These are phyloP conservation scores for Thamnophis sirtalis DNA, from an alignment of 2,113 vertebrate genomes.

Conservation along the genomic window DNA sequence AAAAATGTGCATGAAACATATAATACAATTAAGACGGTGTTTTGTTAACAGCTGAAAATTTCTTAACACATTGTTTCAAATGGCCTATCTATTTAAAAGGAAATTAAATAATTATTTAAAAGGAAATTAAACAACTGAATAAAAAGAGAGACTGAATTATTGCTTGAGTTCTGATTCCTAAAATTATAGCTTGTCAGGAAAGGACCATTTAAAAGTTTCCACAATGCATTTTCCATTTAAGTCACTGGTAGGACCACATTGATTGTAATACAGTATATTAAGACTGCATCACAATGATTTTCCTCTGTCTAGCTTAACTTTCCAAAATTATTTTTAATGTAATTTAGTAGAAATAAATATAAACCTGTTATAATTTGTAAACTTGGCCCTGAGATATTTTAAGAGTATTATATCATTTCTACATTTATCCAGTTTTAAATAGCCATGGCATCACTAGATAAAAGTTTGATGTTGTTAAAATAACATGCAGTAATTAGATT, in stretches of 20 bases:
- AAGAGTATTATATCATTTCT: slow-evolving; percentile 54
- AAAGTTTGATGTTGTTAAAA: slow-evolving; percentile 31
- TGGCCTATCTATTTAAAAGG: not conserved
- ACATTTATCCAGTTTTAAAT: slow-evolving; percentile 40
- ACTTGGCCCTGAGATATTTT: slow-evolving; percentile 75
- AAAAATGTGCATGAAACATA: not conserved
- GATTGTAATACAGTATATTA: not conserved
- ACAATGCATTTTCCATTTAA: not conserved
- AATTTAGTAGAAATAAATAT: slow-evolving; percentile 64
- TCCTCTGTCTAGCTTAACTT: not conserved
- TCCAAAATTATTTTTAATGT: slow-evolving; percentile 15
- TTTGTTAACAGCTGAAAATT: not conserved
- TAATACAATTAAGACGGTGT: not conserved
- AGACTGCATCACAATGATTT: not conserved
- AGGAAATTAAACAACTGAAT: slow-evolving; percentile 5
- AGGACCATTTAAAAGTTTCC: slow-evolving; percentile 20
- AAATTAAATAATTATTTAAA: not conserved
- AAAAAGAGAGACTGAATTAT: slow-evolving; percentile 13
- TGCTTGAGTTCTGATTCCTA: slow-evolving; percentile 7
- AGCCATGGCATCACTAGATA: slow-evolving; percentile 35
- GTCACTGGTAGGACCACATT: not conserved
- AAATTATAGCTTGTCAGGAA: not conserved
- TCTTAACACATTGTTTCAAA: not conserved
- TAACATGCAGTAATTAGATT: slow-evolving; percentile 31
- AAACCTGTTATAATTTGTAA: slow-evolving; percentile 60